Base-by-base conservation (phyloP, 2,113 vertebrate species). In the Ellobius talpinus region DNA sequence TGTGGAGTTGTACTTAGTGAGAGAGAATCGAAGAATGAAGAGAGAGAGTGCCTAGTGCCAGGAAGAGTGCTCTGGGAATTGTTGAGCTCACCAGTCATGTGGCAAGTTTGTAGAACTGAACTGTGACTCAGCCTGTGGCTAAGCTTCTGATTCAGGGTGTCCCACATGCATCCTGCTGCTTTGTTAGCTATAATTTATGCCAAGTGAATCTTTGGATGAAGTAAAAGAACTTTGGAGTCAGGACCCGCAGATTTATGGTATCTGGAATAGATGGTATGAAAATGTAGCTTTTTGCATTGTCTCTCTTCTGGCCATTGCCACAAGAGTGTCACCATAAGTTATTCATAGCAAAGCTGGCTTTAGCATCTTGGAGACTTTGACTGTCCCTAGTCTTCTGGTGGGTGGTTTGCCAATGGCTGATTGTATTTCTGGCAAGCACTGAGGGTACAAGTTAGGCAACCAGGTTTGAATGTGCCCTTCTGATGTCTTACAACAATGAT, bases 351-450 rank as follows among this genome's bases (percentile, higher is more conserved):
- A 52, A 93, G 29, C 33, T 52, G n/a, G 19, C 16, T 52, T 82
- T 93, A 47, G 24, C n/a, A 31, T 55, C 42, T 76, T 55, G 58
- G 92, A 66, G 17, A 45, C 5, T 45, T 73, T 29, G 72, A 29
- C 3, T 24, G 21, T 77, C 3, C 39, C 36, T 36, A 31, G 0
- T 61, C 29, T 89, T n/a, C 13, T 12, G 45, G 21, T 65, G 10
- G 63, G 29, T 73, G 31, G 14, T 70, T 31, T 81, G 73, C n/a
- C 74, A 86, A 6, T 55, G 29, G 26, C 17, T 72, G 74, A 29
- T 7, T 58, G 58, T 86, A 39, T 90, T 90, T 90, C 65, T 96
- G 65, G 70, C 13, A 90, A 87, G 52, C 33, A 81, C 77, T 55
- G 21, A 93, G 21, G 13, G 45, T 77, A 82, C 73, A 91, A 92